Evolutionary conservation across 2,888 invertebrate species (phyloP).

Genomic region (Tetropium fuscum): DNA sequence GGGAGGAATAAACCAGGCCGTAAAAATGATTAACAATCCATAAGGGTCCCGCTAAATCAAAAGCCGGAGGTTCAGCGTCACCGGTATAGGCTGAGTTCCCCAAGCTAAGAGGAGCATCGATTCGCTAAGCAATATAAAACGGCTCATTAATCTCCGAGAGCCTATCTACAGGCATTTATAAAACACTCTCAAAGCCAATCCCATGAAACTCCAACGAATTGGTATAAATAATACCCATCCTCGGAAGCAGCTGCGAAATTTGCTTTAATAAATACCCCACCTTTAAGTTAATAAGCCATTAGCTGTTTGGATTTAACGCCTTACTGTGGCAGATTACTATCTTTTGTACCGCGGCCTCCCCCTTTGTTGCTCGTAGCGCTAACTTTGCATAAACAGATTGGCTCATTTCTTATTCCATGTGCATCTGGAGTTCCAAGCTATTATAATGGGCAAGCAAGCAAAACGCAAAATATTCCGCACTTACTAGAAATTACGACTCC

Average conservation of each 20-base stretch:
- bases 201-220: constrained; percentile 18
- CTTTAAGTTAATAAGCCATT: constrained; percentile 18
- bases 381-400: not conserved
- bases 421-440: no score
- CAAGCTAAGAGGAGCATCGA: constrained; percentile 2
- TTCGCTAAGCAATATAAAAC: constrained; percentile 17
- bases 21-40: constrained; percentile 29
- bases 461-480: no score
- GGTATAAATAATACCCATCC: constrained; percentile 6
- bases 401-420: not conserved
- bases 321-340: constrained; percentile 12
- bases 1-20: constrained; percentile 12
- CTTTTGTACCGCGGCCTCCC: not conserved
- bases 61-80: not conserved
- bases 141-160: constrained; percentile 11
- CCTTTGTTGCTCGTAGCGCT: not conserved
- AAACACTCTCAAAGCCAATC: constrained; percentile 18
- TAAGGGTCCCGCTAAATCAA: constrained; percentile 22
- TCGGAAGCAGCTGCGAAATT: not conserved
- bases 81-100: not conserved
- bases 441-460: no score
- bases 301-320: constrained; percentile 17
- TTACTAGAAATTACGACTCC: no score
- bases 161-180: constrained; percentile 16
- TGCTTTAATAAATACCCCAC: constrained; percentile 13